Base-by-base conservation (phyloP, 2,113 vertebrate species). In the Copsychus sechellarum region DNA sequence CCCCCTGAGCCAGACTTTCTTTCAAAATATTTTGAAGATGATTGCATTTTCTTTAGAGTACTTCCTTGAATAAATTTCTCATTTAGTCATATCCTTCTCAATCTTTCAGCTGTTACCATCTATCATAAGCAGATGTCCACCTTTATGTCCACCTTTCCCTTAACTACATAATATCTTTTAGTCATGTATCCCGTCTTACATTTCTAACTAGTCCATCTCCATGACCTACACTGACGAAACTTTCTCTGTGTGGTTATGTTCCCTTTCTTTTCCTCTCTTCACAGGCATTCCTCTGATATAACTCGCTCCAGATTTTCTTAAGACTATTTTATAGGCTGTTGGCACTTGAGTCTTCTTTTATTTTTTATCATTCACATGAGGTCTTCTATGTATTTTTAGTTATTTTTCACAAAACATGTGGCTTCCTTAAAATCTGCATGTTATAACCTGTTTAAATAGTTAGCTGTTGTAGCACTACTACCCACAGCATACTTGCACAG, bases 231-330 rank as follows among this genome's bases (percentile, higher is more conserved):
- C 60, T 61, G 53, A 45, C 42, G 43, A 88, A 57, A 25, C 25
- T 81, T 92, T 61, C 36, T 79, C 66, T 62, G 7, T 85, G 70
- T 82, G 57, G 45, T 90, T 90, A 42, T 40, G n/a, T 64, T 93
- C 34, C 22, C 36, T 76, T 22, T 92, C 58, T 83, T 90, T 80
- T 89, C 57, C n/a, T 95, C 45, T 29, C 48, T 95, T 94, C 62
- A 82, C 45, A 72, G n/a, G 38, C 50, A 65, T 92, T 92, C 77
- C 34, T 89, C 42, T 85, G n/a, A 36, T 57, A 26, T 82, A 93
- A 95, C 57, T 95, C 57, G 48, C 25, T 89, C 91, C 77, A 87
- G 65, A 74, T 92, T 93, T 97, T 91, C 81, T 83, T 91, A 56
- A 78, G 61, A 48, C 36, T 91, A 9, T 84, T 93, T 95, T 81